Evolutionary conservation across 2,797 vertebrate genomes (phyloP).

Genomic region (Gymnodraco acuticeps): DNA sequence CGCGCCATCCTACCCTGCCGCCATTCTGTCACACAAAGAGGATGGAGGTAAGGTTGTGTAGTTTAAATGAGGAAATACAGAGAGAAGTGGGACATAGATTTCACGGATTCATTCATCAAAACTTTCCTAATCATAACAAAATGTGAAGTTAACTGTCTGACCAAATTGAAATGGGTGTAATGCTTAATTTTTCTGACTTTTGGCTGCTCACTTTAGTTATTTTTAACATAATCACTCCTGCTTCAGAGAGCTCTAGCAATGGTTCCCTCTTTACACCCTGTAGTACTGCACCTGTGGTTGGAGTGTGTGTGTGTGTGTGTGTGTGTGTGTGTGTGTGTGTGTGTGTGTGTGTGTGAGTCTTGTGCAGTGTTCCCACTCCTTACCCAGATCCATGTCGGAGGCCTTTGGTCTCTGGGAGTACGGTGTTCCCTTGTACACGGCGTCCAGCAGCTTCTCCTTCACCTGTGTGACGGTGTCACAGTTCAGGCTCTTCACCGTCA

Average conservation of each 20-base stretch:
- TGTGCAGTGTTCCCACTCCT: slow-evolving; percentile 56
- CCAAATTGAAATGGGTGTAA: background rate
- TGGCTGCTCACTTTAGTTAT: slow-evolving; percentile 20
- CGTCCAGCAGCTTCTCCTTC: slow-evolving; percentile 98
- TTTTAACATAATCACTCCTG: slow-evolving; percentile 30
- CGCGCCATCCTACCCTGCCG: slow-evolving; percentile 97
- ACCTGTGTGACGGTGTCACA: slow-evolving; percentile 98
- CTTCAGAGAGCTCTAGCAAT: slow-evolving; percentile 45
- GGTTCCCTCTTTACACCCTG: slow-evolving; percentile 35
- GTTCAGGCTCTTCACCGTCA: slow-evolving; percentile 96
- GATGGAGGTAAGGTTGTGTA: background rate
- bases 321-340: background rate
- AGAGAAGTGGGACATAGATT: background rate
- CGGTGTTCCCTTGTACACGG: slow-evolving; percentile 96
- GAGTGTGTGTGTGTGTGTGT: background rate
- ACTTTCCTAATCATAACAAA: background rate
- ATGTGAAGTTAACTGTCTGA: slow-evolving; percentile 13
- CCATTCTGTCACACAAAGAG: slow-evolving; percentile 88
- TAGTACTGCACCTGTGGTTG: slow-evolving; percentile 38
- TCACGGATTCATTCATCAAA: background rate
- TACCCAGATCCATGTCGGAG: slow-evolving; percentile 98
- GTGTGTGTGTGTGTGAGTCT: background rate
- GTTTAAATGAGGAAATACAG: background rate
- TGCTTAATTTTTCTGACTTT: slow-evolving; percentile 29
- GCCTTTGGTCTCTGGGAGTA: slow-evolving; percentile 98